Base-by-base conservation (phyloP, 2,888 invertebrate genomes). In the Smittia sp. region DNA sequence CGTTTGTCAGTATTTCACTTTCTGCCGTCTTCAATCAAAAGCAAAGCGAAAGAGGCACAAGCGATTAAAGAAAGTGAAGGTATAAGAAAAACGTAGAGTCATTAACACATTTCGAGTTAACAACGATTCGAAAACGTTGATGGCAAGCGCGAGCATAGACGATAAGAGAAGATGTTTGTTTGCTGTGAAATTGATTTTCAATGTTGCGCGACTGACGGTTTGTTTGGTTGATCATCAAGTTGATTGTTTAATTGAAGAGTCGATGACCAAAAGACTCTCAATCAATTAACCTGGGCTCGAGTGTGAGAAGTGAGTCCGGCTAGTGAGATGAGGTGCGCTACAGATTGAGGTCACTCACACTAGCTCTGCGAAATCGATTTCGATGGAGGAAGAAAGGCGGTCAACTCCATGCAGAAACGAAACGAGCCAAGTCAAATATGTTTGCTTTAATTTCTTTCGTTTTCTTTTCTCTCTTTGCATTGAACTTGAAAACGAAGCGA, bases 61-160 rank as follows among this genome's bases (percentile, higher is more conserved):
- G 13, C 58, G 15, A 58, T 58, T 58, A 22, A 58, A 58, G 58
- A 58, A 58, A 58, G 58, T 58, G 58, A 58, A 58, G 58, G 18
- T 9, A 58, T 6, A 22, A 58, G 22, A 22, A 58, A 58, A 58
- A 58, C 18, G 58, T 58, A 22, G 22, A 58, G 58, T 58, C 58
- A 58, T 58, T 58, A 58, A 58, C 58, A 58, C 58, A 58, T 58
- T 58, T 46, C 22, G 22, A 46, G 4, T 46, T 46, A n/a, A n/a
- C 46, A 11, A n/a, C n/a, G n/a, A 58, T 22, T 58, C 9, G 58
- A 58, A 18, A 22, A 58, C 3, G 58, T 22, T 58, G 58, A 20
- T 58, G 58, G 9, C 20, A 58, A 58, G 13, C 58, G 52, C 15
- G 22, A 46, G n/a, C 58, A 22, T 13, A 4, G n/a, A n/a, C n/a